Evolutionary conservation across 2,888 invertebrate species (phyloP), one percentile per base, ranked within the genome.

Genomic region (Rhorus exstirpatorius): DNA sequence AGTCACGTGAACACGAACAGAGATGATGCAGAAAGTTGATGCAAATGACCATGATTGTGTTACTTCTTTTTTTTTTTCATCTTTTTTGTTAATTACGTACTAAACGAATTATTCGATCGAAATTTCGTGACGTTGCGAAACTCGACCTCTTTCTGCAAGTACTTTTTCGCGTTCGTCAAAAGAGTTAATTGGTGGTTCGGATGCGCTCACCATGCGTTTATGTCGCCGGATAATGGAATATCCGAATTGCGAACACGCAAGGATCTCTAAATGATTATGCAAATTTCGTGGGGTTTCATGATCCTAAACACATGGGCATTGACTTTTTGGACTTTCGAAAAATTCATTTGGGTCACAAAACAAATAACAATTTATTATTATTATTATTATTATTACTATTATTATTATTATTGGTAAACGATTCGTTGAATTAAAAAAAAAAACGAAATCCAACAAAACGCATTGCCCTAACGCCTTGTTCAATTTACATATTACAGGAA

Each of bases 171-270:
- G 8, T 60, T 67, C 14, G 35, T 44, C 12, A 53, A 26, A 26
- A 31, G 10, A 60, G 12, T 53, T 21, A 60, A 67, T 75, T 63
- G 19, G 44, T 8, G 17, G 12, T 55, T 2, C 19, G 49, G 44
- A 55, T 44, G 53, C 61, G 6, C 41, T 76, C 41, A 35, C 14
- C 53, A 2, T n/a, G 63, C 26, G 1, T 70, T 38, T 31, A 75
- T 58, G 49, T 70, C 68, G 7, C 51, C 49, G 49, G 75, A 75
- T 79, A 58, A 79, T 49, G 49, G 26, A 61, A 53, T 61, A 14
- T 46, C 46, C 14, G 17, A 65, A 19, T 41, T 17, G 41, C 21
- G 12, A 38, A n/a, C 68, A 49, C 67, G 78, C 72, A 63, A 55
- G 31, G 21, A 24, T 63, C 26, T 41, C 41, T 24, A 61, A 78